Evolutionary conservation across 2,888 invertebrate genomes (phyloP).

Genomic region (Callyntrura guangdongensis): DNA sequence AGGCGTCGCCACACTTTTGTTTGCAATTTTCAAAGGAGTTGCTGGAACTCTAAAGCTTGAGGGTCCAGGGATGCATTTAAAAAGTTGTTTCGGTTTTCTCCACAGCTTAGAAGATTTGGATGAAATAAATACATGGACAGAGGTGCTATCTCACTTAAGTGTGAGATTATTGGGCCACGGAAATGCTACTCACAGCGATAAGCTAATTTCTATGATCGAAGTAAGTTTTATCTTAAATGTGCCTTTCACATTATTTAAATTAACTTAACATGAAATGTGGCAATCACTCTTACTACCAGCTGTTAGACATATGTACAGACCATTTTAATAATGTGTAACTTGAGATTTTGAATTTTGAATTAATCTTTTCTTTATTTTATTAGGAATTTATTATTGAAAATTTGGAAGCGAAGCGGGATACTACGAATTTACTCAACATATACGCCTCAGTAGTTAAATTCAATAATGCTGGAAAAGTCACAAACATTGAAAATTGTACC

Average conservation of each 20-base stretch:
- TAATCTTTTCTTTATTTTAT: not conserved
- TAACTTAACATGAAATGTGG: not conserved
- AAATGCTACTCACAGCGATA: conserved; percentile 56
- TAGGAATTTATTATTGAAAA: conserved; percentile 51
- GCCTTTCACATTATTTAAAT: conserved; percentile 10
- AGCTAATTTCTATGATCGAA: conserved; percentile 73
- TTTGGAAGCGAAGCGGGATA: not conserved
- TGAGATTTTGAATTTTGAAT: not conserved
- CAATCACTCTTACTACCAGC: not conserved
- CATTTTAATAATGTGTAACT: no score
- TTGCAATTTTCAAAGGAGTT: conserved; percentile 95
- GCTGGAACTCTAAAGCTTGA: conserved; percentile 87
- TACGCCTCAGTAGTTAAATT: conserved; percentile 67
- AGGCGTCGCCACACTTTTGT: conserved; percentile 95
- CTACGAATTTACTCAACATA: conserved; percentile 37
- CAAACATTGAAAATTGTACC: conserved; percentile 59
- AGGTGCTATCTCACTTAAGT: conserved; percentile 67
- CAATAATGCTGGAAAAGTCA: conserved; percentile 66
- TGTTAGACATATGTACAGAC: not conserved
- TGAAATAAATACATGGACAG: conserved; percentile 63
- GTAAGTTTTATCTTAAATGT: conserved; percentile 40
- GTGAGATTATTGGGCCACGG: conserved; percentile 73
- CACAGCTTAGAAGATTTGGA: conserved; percentile 44
- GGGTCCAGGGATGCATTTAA: conserved; percentile 76
- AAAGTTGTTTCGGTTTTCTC: conserved; percentile 59